phyloP scores from a whole-genome alignment of 1,140 invertebrate genomes.

The Drosophila quadrilineata region DNA sequence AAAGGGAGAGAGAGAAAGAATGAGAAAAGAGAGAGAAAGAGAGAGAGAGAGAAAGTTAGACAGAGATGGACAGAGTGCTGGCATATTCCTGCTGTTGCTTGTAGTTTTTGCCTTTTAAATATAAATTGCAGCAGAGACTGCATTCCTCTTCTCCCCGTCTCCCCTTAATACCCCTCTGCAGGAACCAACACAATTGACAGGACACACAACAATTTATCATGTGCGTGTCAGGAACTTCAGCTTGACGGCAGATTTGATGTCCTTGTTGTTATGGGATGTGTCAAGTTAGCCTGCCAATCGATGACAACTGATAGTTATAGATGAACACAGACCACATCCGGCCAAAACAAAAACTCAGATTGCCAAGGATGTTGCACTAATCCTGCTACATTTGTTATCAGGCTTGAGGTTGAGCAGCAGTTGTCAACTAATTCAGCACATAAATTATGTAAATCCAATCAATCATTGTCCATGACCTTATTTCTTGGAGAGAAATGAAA shows the following conservation, averaged over 20 bases:
- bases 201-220: constrained; percentile 67
- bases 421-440: neutral
- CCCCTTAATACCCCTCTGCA: constrained; percentile 2
- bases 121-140: constrained; percentile 52
- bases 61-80: neutral
- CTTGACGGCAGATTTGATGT: constrained; percentile 52
- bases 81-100: neutral
- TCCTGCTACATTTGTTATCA: neutral
- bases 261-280: constrained; percentile 24
- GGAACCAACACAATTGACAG: too few species aligned
- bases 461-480: too few species aligned
- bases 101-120: constrained; percentile 41
- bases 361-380: neutral
- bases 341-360: too few species aligned
- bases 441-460: neutral
- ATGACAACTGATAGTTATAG: constrained; percentile 26
- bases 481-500: too few species aligned
- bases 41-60: neutral
- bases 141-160: neutral
- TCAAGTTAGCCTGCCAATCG: constrained; percentile 48
- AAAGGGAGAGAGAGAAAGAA: neutral
- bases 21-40: neutral
- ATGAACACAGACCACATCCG: neutral
- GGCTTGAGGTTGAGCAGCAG: neutral
- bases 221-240: constrained; percentile 50